These are phyloP conservation scores for Conistra vaccinii DNA, from an alignment of 2,888 invertebrate species.

Conservation along the genomic window DNA sequence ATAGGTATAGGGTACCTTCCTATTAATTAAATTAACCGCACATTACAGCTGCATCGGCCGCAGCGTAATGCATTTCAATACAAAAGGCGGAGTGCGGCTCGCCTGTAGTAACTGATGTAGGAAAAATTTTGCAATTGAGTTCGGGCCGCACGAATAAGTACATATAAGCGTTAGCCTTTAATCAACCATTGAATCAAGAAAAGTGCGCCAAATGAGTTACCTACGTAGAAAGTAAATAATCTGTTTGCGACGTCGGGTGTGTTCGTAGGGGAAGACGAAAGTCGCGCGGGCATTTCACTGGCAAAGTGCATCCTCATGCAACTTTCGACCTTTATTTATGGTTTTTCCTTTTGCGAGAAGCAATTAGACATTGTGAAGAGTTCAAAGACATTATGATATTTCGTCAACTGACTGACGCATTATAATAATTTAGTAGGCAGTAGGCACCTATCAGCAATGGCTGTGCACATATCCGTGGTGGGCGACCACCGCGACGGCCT, in stretches of 20 bases:
- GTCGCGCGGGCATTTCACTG: background rate
- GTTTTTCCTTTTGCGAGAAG: constrained; percentile 38
- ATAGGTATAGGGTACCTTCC: background rate
- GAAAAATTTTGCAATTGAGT: background rate
- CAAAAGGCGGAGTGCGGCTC: background rate
- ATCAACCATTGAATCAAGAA: background rate
- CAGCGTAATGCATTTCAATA: background rate
- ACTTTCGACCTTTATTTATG: constrained; percentile 25
- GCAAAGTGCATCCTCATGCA: background rate
- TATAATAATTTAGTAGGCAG: background rate
- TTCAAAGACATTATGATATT: constrained; percentile 53
- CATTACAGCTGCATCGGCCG: background rate
- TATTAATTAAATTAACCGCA: background rate
- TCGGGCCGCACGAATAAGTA: background rate
- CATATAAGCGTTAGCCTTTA: background rate
- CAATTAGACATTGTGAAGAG: constrained; percentile 43
- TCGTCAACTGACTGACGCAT: constrained; percentile 21
- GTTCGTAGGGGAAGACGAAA: background rate
- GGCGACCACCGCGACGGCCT: constrained; percentile 41
- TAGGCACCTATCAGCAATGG: constrained; percentile 2
- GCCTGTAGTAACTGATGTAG: background rate
- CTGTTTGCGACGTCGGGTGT: background rate
- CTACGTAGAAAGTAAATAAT: constrained; percentile 4
- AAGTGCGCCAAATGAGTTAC: background rate
- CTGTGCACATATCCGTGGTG: constrained; percentile 32